Conservation (phyloP, 2,888 invertebrate species). For the Hedychridium roseum region DNA sequence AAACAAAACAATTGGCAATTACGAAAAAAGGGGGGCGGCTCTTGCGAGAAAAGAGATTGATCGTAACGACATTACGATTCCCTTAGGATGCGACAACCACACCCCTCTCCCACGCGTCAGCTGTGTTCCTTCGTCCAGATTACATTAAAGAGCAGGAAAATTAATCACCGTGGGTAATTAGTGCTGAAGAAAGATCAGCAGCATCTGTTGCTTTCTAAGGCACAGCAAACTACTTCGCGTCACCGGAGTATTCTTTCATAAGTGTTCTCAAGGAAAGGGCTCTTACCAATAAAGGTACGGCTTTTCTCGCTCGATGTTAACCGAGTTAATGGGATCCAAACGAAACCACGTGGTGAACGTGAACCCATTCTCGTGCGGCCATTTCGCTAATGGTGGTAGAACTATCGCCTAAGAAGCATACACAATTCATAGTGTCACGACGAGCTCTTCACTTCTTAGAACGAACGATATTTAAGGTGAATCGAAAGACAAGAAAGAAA, state of each 20-base stretch:
- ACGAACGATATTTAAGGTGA: background rate
- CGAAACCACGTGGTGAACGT: conserved; percentile 99
- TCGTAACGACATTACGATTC: too few relatives aligned
- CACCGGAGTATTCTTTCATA: conserved; percentile 24
- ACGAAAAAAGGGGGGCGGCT: too few relatives aligned
- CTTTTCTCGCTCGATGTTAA: conserved; percentile 98
- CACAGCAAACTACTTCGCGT: conserved; percentile 17
- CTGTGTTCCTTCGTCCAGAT: too few relatives aligned
- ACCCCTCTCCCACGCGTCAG: too few relatives aligned
- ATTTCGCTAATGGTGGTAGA: conserved; percentile 94
- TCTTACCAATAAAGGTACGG: conserved; percentile 97
- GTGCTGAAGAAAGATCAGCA: too few relatives aligned
- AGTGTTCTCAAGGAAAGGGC: conserved; percentile 35
- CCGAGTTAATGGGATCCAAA: conserved; percentile 97
- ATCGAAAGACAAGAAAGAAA: conserved; percentile 7
- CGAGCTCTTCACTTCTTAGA: too few relatives aligned
- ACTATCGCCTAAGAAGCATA: conserved; percentile 84
- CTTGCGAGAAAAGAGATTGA: too few relatives aligned
- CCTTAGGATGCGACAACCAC: too few relatives aligned
- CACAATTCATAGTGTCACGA: conserved; percentile 29
- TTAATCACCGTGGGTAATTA: too few relatives aligned
- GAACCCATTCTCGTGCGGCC: conserved; percentile 99
- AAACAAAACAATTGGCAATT: too few relatives aligned
- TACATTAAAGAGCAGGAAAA: too few relatives aligned
- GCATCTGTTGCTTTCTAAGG: too few relatives aligned